Base-by-base conservation (phyloP, 2,888 invertebrate species). In the Tenthredo amoena region DNA sequence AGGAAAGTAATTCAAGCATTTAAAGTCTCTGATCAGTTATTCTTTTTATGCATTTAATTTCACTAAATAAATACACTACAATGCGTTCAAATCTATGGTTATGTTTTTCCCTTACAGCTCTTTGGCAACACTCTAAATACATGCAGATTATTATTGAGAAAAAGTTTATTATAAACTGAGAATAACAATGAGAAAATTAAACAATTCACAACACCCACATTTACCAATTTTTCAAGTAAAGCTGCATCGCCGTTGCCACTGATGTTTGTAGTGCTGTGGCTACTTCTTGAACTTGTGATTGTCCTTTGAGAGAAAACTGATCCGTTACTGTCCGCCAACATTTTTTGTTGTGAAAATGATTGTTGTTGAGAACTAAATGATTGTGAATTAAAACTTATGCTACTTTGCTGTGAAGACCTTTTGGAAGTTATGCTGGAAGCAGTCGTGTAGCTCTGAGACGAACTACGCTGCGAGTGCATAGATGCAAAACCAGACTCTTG, bases 401-500 rank as follows among this genome's bases (percentile, higher is more conserved):
- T 94, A 90, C 95, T 96, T 90, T 95, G 95, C 88, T 96, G 95
- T 3, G 96, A 96, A 86, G 95, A 95, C 86, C 95, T 94, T 88
- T 96, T 96, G 50, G 96, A 95, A 87, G 95, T 94, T 72, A 91
- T 85, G 83, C 91, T 91, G 65, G 93, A 92, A 21, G 92, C 88
- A n/a, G 92, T 90, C 74, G 94, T 94, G 87, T 93, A 94, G 90
- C 95, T 95, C 90, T 95, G 95, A n/a, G 95, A 94, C 74, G 96
- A 96, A 76, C 95, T 96, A 84, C 96, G 94, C 88, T 95, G 95
- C 68, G 95, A 96, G 88, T 95, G 95, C 94, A 95, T 94, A 31
- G 96, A 96, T 84, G 95, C 95, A 90, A 96, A 96, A 88, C 96
- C 96, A 88, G 94, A 94, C 90, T 95, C 95, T 77, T 94, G 93